A percentile compares a stretch with the other conserved stretches of the same genome.
These are phyloP conservation scores for Malurus elegans DNA, from an alignment of 2,113 vertebrate genomes.

Conservation along the genomic window DNA sequence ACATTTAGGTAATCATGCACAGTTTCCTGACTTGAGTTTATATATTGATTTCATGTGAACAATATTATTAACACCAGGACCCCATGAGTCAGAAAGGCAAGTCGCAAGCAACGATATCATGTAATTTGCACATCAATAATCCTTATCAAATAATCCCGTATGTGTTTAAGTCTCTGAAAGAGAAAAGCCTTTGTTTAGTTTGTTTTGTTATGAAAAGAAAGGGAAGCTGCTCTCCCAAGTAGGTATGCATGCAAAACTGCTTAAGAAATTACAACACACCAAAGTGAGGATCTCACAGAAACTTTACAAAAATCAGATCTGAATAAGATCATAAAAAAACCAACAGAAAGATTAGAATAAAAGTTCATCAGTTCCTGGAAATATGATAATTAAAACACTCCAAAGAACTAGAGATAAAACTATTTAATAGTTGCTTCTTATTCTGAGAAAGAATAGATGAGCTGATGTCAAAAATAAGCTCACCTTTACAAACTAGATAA, in stretches of 20 bases:
- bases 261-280: background rate
- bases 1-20: background rate
- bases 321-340: rapidly evolving
- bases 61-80: background rate
- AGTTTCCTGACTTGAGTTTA: background rate
- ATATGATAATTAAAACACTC: rapidly evolving
- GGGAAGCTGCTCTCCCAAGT: background rate
- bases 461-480: background rate
- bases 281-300: background rate
- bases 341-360: background rate
- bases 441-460: background rate
- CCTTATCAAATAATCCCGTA: background rate
- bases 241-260: rapidly evolving
- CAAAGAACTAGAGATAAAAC: background rate
- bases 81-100: background rate
- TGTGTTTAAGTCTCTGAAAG: background rate
- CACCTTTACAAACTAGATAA: background rate
- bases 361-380: background rate
- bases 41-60: background rate
- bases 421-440: background rate
- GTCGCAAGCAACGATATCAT: background rate
- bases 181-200: background rate
- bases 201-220: background rate
- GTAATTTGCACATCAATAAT: background rate
- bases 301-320: background rate